These are phyloP conservation scores for Aporophyla nigra DNA, from an alignment of 2,888 invertebrate species.

Conservation along the genomic window DNA sequence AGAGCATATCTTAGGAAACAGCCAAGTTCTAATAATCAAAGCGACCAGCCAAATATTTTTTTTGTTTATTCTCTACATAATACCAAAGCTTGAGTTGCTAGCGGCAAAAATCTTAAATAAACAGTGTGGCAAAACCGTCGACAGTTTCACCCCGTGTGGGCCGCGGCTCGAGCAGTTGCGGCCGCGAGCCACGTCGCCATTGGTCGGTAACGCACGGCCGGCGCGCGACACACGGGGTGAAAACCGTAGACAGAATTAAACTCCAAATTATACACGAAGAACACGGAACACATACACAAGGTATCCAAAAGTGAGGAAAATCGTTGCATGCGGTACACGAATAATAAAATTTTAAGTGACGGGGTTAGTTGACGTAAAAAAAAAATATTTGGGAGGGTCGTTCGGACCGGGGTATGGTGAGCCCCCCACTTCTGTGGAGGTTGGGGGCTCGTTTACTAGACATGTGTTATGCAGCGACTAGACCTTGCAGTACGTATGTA, in stretches of 20 bases:
- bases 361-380: constrained; percentile 79
- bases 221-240: constrained; percentile 72
- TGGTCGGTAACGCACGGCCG: constrained; percentile 63
- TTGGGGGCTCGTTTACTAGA: constrained; percentile 54
- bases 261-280: constrained; percentile 75
- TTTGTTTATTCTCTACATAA: constrained; percentile 77
- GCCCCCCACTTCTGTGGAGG: constrained; percentile 31
- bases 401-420: constrained; percentile 72
- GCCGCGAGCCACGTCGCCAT: constrained; percentile 65
- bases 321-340: constrained; percentile 84
- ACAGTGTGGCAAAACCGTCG: constrained; percentile 75
- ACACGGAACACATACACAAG: constrained; percentile 86
- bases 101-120: constrained; percentile 82
- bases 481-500: constrained; percentile 75
- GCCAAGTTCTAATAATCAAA: constrained; percentile 85
- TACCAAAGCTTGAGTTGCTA: constrained; percentile 85
- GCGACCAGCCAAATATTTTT: constrained; percentile 88
- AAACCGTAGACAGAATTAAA: constrained; percentile 56
- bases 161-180: constrained; percentile 36
- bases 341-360: constrained; percentile 72
- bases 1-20: constrained; percentile 83
- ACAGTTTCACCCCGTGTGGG: constrained; percentile 72
- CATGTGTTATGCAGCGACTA: constrained; percentile 73
- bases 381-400: constrained; percentile 85
- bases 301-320: constrained; percentile 78